A percentile compares a stretch with the other conserved stretches of the same genome.
Evolutionary conservation across 2,888 invertebrate species (phyloP).

Genomic region (Mayetiola destructor): DNA sequence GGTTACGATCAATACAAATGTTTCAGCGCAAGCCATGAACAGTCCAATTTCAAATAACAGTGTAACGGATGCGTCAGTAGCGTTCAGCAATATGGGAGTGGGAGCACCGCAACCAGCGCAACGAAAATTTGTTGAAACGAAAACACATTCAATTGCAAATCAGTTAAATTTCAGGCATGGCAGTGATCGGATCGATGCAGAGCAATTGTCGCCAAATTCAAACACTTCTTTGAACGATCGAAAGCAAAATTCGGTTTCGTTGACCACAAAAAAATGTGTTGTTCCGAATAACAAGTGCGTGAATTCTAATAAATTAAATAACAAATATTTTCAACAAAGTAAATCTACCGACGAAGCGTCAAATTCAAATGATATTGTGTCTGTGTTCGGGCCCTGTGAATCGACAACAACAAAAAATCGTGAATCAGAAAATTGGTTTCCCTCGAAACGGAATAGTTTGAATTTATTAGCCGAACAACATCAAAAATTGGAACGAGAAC

Average conservation of each 20-base stretch:
- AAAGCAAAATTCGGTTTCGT: not conserved
- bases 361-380: no score
- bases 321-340: not conserved
- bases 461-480: constrained; percentile 9
- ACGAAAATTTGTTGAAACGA: constrained; percentile 17
- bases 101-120: constrained; percentile 14
- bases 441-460: constrained; percentile 4
- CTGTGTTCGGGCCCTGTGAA: no score
- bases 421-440: not conserved
- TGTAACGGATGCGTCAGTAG: not conserved
- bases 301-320: not conserved
- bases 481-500: not conserved
- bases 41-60: not conserved
- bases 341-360: no score
- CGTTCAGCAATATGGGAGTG: not conserved
- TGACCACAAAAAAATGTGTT: not conserved
- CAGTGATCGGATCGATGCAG: constrained; percentile 22
- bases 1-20: not conserved
- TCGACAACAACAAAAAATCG: not conserved
- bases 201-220: not conserved
- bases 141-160: constrained; percentile 15
- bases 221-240: constrained; percentile 16
- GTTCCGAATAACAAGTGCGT: not conserved
- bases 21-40: constrained; percentile 17
- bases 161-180: constrained; percentile 33